Evolutionary conservation across 1,140 invertebrate species (phyloP), one percentile per base, ranked within the genome.

Genomic region (Mycetomoellerius zeteki): DNA sequence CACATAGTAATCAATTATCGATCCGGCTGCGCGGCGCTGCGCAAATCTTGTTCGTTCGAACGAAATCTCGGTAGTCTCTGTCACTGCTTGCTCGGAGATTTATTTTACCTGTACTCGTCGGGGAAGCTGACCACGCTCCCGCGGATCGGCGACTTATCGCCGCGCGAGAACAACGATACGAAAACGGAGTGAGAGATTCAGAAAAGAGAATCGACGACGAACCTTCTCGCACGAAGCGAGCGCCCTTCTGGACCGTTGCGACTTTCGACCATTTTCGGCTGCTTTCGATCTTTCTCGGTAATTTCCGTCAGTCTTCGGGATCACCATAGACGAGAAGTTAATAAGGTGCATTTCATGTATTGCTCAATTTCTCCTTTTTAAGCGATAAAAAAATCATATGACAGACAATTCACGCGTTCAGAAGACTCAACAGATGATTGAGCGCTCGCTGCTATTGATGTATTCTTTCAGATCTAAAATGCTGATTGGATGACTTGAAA

Each of bases 1-100:
- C 56, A 69, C 67, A 90, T 84, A 60, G 81, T 90, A 89, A 92
- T 91, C 86, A 93, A 92, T 91, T 89, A 93, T 93, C 91, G 91
- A 92, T 91, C 89, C 69, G 86, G 76, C 30, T 14, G 69, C 43
- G 84, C 56, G 58, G 77, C 65, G 78, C 86, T 92, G 91, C 90
- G 92, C 90, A 88, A 92, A 90, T 89, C 62, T 73, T 56, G 33
- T 52, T 50, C 54, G 27, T 84, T 85, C 73, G 82, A 85, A 77
- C 21, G 73, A 16, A n/a, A 24, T 50, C 12, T 16, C 52, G 27
- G 6, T 16, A 14, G 0, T 21, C 7, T 16, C 2, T 27, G 30
- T 33, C 62, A 16, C 7, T 8, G n/a, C 6, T 37, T 14, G 3
- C 1, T 16, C 37, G 14, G 10, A 0, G 4, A 10, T 12, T 85